Evolutionary conservation across 1,140 invertebrate genomes (phyloP).

Genomic region (Macrobrachium nipponense): DNA sequence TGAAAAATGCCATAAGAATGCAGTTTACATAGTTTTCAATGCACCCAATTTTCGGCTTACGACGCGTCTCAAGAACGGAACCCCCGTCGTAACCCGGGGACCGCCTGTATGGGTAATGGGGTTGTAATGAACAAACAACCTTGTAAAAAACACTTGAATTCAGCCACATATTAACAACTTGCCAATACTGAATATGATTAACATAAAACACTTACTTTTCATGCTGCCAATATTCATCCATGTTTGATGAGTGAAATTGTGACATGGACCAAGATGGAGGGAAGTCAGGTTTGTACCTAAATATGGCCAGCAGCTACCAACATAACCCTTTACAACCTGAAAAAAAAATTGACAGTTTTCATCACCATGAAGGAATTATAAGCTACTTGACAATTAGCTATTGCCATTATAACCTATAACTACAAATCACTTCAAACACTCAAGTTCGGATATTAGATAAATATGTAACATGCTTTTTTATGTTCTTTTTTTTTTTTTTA

Average conservation of each 20-base stretch:
- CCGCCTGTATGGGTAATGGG: too few species aligned
- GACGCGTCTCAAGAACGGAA: too few species aligned
- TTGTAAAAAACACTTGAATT: too few species aligned
- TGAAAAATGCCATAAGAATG: too few species aligned
- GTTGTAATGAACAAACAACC: too few species aligned
- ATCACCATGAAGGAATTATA: not conserved
- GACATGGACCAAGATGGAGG: conserved; percentile 34
- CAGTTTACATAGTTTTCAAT: too few species aligned
- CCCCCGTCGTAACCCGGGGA: too few species aligned
- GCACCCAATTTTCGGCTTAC: too few species aligned
- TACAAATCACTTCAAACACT: not conserved
- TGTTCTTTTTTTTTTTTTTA: too few species aligned
- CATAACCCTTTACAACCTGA: conserved; percentile 35
- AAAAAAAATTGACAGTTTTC: not conserved
- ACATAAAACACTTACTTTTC: conserved; percentile 35
- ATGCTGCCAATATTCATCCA: conserved; percentile 43
- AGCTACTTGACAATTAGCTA: not conserved
- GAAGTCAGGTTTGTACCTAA: conserved; percentile 37
- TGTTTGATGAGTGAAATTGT: conserved; percentile 23
- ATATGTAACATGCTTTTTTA: too few species aligned
- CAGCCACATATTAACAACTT: not conserved
- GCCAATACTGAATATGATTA: not conserved
- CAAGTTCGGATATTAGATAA: not conserved
- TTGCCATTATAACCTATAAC: conserved; percentile 6
- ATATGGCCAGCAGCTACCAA: conserved; percentile 33